Conservation (phyloP, 35 echinoderm and acorn worm species). For the Antedon bifida region DNA sequence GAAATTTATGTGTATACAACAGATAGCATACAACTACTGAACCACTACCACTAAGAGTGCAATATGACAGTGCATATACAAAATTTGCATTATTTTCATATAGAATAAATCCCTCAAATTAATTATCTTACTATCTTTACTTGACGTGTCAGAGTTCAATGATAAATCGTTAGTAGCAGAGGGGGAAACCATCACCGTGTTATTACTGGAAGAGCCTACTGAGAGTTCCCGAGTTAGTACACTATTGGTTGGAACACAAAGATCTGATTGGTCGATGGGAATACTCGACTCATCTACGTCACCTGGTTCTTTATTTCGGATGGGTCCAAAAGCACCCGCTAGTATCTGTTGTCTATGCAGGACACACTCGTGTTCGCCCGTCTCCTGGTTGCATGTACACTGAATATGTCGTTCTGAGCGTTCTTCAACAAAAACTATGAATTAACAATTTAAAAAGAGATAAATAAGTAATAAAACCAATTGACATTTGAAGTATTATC, state of each 20-base stretch:
- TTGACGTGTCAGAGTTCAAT: background rate
- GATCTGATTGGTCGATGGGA: background rate
- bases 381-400: background rate
- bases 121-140: background rate
- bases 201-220: background rate
- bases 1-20: too few relatives aligned
- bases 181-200: background rate
- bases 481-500: too few relatives aligned
- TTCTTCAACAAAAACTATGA: too few relatives aligned
- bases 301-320: background rate
- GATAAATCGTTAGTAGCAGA: background rate
- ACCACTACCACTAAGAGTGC: too few relatives aligned
- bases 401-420: background rate
- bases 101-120: too few relatives aligned
- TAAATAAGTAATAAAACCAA: too few relatives aligned
- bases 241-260: background rate
- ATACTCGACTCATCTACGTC: background rate
- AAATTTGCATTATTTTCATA: too few relatives aligned
- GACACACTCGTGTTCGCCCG: background rate
- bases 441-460: too few relatives aligned
- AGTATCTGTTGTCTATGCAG: background rate
- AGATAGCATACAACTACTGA: too few relatives aligned
- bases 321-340: background rate
- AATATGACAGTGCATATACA: too few relatives aligned
- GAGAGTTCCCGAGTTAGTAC: background rate